Conservation (phyloP, 2,797 vertebrate genomes). For the Argya squamiceps region DNA sequence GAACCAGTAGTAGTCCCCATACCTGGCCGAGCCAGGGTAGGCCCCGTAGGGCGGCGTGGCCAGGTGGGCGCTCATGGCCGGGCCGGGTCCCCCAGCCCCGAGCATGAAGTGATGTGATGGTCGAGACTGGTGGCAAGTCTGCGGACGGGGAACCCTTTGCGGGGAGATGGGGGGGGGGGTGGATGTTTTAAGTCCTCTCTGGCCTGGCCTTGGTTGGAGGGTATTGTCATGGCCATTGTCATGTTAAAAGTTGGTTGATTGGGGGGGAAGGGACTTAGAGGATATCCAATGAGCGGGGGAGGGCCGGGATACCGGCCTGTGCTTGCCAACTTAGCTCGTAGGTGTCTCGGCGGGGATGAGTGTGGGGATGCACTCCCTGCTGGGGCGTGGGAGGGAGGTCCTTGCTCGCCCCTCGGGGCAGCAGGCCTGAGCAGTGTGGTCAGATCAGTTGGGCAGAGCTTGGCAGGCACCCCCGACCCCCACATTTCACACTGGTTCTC, state of each 20-base stretch:
- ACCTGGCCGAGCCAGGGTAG: not conserved
- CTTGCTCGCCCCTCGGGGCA: not conserved
- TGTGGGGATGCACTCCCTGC: not conserved
- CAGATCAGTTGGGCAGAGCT: not conserved
- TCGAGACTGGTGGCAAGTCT: not conserved
- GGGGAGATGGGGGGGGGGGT: not conserved
- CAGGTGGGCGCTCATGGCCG: constrained; percentile 33
- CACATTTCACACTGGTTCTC: not conserved
- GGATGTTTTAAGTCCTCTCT: constrained; percentile 24
- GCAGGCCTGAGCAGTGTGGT: not conserved
- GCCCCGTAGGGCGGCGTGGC: not conserved
- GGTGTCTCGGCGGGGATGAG: not conserved
- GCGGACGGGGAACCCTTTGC: not conserved
- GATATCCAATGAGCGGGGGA: not conserved
- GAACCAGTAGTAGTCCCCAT: constrained; percentile 6
- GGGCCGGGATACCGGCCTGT: not conserved
- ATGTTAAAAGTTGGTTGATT: constrained; percentile 66
- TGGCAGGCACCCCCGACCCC: not conserved
- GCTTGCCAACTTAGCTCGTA: not conserved
- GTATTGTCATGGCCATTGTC: constrained; percentile 58
- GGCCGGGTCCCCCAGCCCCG: not conserved
- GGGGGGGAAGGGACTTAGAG: not conserved
- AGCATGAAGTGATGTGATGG: not conserved
- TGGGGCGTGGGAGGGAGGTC: not conserved
- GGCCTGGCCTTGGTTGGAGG: not conserved